phyloP scores from a whole-genome alignment of 1,140 invertebrate genomes.

The Octopus bimaculoides region DNA sequence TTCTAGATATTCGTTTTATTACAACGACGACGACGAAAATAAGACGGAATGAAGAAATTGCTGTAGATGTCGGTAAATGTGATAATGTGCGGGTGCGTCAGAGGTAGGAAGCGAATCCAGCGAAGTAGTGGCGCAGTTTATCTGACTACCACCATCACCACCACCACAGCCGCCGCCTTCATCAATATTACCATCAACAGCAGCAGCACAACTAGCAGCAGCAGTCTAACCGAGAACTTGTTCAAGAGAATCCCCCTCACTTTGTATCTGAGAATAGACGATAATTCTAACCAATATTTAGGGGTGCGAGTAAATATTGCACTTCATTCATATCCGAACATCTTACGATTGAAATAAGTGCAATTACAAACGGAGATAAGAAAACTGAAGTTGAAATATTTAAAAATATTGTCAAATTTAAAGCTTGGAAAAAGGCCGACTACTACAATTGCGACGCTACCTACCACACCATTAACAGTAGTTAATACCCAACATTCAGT shows the following conservation, averaged over 20 bases:
- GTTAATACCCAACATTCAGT: constrained; percentile 24
- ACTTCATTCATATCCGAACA: neutral
- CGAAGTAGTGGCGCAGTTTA: too few species aligned
- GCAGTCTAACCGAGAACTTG: neutral
- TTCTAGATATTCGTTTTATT: too few species aligned
- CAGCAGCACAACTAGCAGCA: too few species aligned
- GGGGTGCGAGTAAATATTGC: neutral
- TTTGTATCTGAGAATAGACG: neutral
- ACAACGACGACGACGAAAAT: too few species aligned
- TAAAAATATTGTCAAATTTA: neutral
- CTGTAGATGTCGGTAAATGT: too few species aligned
- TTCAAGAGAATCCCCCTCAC: neutral
- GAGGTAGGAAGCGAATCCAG: too few species aligned
- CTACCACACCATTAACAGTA: constrained; percentile 10
- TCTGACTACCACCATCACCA: too few species aligned
- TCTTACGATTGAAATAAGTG: neutral
- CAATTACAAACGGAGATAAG: neutral
- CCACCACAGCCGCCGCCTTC: too few species aligned
- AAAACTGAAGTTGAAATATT: neutral
- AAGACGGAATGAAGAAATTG: too few species aligned
- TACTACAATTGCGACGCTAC: constrained; percentile 1
- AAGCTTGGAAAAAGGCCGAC: neutral
- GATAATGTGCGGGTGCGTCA: too few species aligned
- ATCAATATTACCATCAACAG: too few species aligned
- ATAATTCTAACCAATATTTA: neutral